Evolutionary conservation across 2,888 invertebrate genomes (phyloP).

Genomic region (Drosophila paracracens): DNA sequence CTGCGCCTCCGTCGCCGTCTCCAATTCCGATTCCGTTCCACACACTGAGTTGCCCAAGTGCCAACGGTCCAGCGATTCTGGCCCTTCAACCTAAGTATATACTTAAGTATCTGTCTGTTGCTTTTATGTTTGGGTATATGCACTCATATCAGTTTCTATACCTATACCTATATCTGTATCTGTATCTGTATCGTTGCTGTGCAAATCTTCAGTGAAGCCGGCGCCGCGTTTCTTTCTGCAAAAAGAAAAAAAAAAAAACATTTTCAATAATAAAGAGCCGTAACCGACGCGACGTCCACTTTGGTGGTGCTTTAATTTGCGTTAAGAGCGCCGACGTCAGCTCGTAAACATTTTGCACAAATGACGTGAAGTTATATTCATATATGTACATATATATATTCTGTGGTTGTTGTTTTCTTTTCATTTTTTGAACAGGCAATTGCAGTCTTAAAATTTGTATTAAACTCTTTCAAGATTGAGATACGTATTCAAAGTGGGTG

Average conservation of each 20-base stretch:
- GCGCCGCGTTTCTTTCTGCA: conserved; percentile 64
- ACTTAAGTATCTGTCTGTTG: conserved; percentile 33
- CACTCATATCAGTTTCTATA: conserved; percentile 36
- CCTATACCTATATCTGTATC: conserved; percentile 9
- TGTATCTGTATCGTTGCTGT: conserved; percentile 41
- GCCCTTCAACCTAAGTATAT: conserved; percentile 32
- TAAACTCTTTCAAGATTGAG: conserved; percentile 44
- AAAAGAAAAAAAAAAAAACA: conserved; percentile 42
- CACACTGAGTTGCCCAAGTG: conserved; percentile 64
- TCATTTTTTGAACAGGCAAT: conserved; percentile 8
- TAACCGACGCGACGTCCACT: conserved; percentile 56
- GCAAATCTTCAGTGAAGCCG: conserved; percentile 58
- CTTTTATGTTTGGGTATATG: conserved; percentile 38
- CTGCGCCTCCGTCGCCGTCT: conserved; percentile 4
- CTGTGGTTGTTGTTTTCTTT: neutral
- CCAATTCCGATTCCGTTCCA: conserved; percentile 45
- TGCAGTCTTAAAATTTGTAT: conserved; percentile 41
- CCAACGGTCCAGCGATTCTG: conserved; percentile 67
- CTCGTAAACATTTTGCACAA: conserved; percentile 56
- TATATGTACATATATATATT: conserved; percentile 19
- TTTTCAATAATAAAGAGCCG: conserved; percentile 70
- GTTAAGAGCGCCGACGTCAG: conserved; percentile 48
- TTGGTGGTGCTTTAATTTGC: conserved; percentile 70
- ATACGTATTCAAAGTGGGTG: conserved; percentile 46
- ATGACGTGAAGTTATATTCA: conserved; percentile 38